Evolutionary conservation across 1,140 invertebrate species (phyloP).

Genomic region (Drosophila paulistorum): DNA sequence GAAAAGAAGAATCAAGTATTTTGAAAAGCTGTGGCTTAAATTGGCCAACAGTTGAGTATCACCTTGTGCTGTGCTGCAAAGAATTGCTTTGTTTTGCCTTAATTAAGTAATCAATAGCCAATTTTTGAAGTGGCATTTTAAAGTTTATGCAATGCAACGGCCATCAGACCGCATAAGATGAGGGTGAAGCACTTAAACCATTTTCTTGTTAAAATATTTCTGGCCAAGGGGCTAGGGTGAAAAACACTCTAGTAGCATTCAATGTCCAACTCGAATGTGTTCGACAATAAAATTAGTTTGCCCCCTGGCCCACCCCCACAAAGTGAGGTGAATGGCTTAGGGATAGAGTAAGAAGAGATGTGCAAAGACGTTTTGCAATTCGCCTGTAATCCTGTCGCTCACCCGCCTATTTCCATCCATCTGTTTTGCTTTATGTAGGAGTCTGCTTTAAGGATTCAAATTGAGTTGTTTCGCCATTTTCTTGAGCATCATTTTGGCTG

Average conservation of each 20-base stretch:
- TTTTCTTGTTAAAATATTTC: conserved; percentile 73
- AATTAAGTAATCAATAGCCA: conserved; percentile 9
- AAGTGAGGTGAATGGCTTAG: not conserved
- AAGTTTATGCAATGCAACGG: conserved; percentile 23
- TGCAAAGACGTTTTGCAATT: conserved; percentile 78
- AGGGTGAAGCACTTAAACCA: conserved; percentile 58
- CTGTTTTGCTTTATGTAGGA: conserved; percentile 13
- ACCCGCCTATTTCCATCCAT: conserved; percentile 14
- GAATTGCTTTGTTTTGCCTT: not conserved
- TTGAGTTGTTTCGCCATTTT: conserved; percentile 54
- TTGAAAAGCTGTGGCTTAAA: not conserved
- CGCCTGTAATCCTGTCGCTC: conserved; percentile 68
- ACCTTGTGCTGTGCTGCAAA: not conserved
- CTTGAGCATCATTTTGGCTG: conserved; percentile 40
- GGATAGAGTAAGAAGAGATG: not conserved
- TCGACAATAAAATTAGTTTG: conserved; percentile 75
- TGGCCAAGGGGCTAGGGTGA: not conserved
- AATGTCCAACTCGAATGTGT: conserved; percentile 59
- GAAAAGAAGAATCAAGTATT: not conserved
- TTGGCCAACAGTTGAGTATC: not conserved
- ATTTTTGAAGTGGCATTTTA: conserved; percentile 24
- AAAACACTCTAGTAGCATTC: not conserved
- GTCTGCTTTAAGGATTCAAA: conserved; percentile 62
- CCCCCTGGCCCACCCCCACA: not conserved
- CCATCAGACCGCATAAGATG: conserved; percentile 47